These are phyloP conservation scores for Coleophora deauratella DNA, from an alignment of 2,888 invertebrate species.

Conservation along the genomic window DNA sequence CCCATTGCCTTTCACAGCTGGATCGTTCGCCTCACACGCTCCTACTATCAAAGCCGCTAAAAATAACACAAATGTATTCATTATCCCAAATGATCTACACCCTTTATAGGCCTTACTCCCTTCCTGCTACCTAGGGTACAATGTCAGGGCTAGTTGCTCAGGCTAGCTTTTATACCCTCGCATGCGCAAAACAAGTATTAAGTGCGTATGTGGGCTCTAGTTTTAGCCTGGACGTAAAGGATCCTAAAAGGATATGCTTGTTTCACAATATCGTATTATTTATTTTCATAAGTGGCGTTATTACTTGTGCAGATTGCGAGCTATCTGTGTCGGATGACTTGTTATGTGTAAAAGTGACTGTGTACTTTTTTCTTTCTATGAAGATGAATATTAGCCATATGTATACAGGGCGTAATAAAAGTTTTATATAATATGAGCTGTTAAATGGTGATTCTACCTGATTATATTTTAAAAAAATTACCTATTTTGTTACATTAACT, in stretches of 20 bases:
- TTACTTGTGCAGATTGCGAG: too few species aligned
- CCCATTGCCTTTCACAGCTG: slow-evolving; percentile 13
- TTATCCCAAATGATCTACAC: too few species aligned
- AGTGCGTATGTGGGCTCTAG: slow-evolving; percentile 62
- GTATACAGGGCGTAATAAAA: too few species aligned
- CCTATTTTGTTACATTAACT: too few species aligned
- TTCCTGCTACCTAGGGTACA: slow-evolving; percentile 42
- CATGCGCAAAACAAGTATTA: slow-evolving; percentile 51
- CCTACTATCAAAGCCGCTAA: slow-evolving; percentile 25
- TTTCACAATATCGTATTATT: slow-evolving; percentile 25
- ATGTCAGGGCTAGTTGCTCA: slow-evolving; percentile 61
- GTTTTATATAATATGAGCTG: too few species aligned
- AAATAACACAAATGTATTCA: slow-evolving; percentile 18
- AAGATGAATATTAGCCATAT: too few species aligned
- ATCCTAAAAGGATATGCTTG: slow-evolving; percentile 57
- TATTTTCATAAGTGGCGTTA: too few species aligned
- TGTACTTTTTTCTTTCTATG: too few species aligned
- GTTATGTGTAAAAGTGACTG: too few species aligned
- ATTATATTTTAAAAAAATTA: too few species aligned
- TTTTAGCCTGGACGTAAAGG: slow-evolving; percentile 52
- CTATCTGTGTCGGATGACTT: too few species aligned
- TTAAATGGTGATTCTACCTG: too few species aligned
- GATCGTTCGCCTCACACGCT: slow-evolving; percentile 17
- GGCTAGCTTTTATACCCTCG: slow-evolving; percentile 64
- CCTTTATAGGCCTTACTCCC: slow-evolving; percentile 13